A percentile compares a stretch with the other conserved stretches of the same genome.
phyloP scores from a whole-genome alignment of 2,888 invertebrate genomes.

The Koerneria pararmatus region DNA sequence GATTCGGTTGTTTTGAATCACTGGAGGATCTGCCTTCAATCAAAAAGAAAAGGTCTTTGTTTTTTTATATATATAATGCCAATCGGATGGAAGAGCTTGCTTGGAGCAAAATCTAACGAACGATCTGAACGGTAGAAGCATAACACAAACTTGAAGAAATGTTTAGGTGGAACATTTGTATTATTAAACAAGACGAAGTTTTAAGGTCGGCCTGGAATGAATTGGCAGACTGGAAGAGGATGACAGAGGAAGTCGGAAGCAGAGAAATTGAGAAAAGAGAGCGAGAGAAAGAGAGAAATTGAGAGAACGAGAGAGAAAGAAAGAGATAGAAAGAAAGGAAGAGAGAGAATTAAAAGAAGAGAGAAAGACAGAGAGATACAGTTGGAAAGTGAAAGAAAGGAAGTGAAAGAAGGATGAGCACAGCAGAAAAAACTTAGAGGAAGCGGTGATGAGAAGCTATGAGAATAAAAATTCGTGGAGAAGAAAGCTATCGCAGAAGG shows the following conservation, averaged over 20 bases:
- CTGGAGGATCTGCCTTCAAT: no score
- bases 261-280: constrained; percentile 26
- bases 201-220: not conserved
- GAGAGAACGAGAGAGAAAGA: constrained; percentile 23
- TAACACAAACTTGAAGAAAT: no score
- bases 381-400: constrained; percentile 26
- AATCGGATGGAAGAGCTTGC: no score
- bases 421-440: constrained; percentile 20
- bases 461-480: no score
- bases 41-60: no score
- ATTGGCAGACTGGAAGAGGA: constrained; percentile 2
- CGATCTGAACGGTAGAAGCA: no score
- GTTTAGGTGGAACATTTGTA: constrained; percentile 5
- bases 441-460: no score
- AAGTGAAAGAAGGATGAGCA: constrained; percentile 7
- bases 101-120: no score
- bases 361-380: constrained; percentile 31
- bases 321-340: constrained; percentile 17
- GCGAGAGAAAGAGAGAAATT: constrained; percentile 20
- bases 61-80: no score
- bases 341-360: constrained; percentile 28
- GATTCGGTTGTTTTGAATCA: not conserved
- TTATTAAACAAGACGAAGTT: not conserved
- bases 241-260: constrained; percentile 17
- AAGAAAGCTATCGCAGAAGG: no score